Evolutionary conservation across 1,140 invertebrate genomes (phyloP), one percentile per base, ranked within the genome.

Genomic region (Cyclina sinensis): DNA sequence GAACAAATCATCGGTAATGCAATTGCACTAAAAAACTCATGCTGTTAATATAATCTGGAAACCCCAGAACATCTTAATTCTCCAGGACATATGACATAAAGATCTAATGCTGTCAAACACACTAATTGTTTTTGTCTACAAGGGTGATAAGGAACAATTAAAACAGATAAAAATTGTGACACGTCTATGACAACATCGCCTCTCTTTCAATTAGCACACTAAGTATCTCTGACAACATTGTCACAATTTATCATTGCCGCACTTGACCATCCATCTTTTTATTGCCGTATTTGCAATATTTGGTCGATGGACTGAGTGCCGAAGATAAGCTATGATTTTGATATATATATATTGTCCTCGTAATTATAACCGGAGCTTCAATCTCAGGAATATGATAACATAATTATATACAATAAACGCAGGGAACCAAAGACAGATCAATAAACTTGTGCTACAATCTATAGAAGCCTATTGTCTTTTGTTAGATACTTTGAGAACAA

Each of bases 341-440:
- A 70, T 70, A 70, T 70, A 70, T 70, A 70, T 70, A 70, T 70
- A 39, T 70, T 39, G 32, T 39, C 35, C 32, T 14, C 21, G 27
- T 70, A 39, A 39, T 70, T 70, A 70, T 70, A 70, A 70, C 32
- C 1, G 12, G 7, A 43, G 65, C 65, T 37, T 37, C 65, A 70
- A 70, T 70, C 65, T 70, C 65, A 1, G 65, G 32, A 70, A 70
- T 70, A 70, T 70, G 65, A 70, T 70, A 70, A 70, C 65, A 16
- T 70, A 70, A 70, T 70, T 70, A 70, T 32, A 70, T 70, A 70
- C 65, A 70, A 70, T 70, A 70, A 70, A 70, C 35, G 32, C 65
- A 30, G 32, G 12, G 27, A 39, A 32, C 65, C 65, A 12, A 27
- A n/a, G 16, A 27, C 24, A 30, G n/a, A 70, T 70, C 65, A 70